Evolutionary conservation across 2,113 vertebrate genomes (phyloP).

Genomic region (Hyperopisus bebe): DNA sequence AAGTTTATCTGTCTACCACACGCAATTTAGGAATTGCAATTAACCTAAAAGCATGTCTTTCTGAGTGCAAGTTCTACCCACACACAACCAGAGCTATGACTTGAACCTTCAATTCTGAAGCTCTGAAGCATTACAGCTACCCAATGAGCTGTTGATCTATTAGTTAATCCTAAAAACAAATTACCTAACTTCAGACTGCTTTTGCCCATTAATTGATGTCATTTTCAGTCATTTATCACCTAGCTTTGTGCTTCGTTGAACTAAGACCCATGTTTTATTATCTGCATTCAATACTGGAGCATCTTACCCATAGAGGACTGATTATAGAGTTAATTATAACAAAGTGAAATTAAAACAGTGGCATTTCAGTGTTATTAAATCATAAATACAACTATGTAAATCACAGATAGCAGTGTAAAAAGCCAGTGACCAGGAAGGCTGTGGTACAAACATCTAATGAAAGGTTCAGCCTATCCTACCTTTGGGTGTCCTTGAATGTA

Average conservation of each 20-base stretch:
- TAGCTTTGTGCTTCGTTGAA: neutral
- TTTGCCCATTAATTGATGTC: neutral
- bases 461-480: neutral
- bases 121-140: neutral
- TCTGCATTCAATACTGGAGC: neutral
- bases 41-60: neutral
- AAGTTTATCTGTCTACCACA: too few relatives aligned
- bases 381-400: neutral
- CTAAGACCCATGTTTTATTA: neutral
- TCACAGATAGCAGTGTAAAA: neutral
- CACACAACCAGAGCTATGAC: neutral
- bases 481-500: neutral
- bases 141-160: neutral
- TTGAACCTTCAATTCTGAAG: neutral
- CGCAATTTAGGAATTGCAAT: neutral
- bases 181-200: neutral
- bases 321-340: neutral
- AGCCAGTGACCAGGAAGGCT: neutral
- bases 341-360: neutral
- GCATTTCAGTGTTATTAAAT: neutral
- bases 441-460: neutral
- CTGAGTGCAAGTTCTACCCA: neutral
- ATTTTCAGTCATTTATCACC: neutral
- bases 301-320: neutral
- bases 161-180: neutral